Conservation (phyloP, 2,888 invertebrate species). For the Drosophila suboccidentalis region DNA sequence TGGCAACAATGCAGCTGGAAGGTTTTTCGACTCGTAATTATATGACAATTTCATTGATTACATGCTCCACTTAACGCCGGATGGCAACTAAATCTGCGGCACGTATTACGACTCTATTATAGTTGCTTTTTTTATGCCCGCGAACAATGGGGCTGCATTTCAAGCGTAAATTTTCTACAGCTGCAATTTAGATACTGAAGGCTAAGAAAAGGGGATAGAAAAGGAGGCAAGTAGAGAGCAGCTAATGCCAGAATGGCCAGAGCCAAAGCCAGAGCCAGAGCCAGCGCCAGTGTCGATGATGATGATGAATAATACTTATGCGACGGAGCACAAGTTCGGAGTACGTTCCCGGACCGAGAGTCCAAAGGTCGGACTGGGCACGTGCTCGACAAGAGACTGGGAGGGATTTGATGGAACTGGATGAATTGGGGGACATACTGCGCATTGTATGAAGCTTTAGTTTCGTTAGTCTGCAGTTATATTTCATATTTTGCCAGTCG, state of each 20-base stretch:
- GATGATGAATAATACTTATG: conserved; percentile 57
- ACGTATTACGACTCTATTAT: conserved; percentile 67
- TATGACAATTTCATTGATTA: conserved; percentile 73
- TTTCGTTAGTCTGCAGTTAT: conserved; percentile 67
- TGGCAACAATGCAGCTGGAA: conserved; percentile 37
- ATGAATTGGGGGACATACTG: not conserved
- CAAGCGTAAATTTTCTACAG: conserved; percentile 63
- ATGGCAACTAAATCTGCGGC: conserved; percentile 63
- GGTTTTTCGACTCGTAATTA: conserved; percentile 57
- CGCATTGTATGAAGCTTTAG: conserved; percentile 41
- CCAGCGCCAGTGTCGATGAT: conserved; percentile 55
- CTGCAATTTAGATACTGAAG: conserved; percentile 49
- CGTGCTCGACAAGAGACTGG: conserved; percentile 51
- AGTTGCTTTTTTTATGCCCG: conserved; percentile 26
- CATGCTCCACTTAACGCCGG: conserved; percentile 48
- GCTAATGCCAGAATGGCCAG: conserved; percentile 61
- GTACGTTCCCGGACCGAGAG: conserved; percentile 1
- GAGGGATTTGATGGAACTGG: not conserved
- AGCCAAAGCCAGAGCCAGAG: conserved; percentile 6
- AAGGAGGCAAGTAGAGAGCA: not conserved
- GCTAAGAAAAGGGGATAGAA: not conserved
- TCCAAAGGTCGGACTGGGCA: conserved; percentile 47
- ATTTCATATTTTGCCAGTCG: conserved; percentile 68
- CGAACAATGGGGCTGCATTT: conserved; percentile 63
- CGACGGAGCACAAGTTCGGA: conserved; percentile 2